phyloP scores from a whole-genome alignment of 2,113 vertebrate genomes.

The Callipepla squamata region DNA sequence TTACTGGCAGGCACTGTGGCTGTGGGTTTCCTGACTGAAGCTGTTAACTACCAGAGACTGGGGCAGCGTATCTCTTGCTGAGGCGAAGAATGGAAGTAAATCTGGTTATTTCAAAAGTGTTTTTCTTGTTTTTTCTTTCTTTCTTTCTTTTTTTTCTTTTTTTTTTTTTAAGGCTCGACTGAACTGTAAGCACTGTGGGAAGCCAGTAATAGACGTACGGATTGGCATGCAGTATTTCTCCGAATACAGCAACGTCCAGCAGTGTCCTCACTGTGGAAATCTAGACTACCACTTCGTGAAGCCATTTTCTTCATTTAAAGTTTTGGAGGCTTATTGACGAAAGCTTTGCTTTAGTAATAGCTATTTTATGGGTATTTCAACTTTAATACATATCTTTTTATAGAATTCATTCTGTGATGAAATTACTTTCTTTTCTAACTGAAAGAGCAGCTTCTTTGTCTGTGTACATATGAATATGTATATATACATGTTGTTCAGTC shows the following conservation, averaged over 20 bases:
- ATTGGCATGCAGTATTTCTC: conserved; percentile 99
- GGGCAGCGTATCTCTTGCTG: neutral
- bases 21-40: neutral
- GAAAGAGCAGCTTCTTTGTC: conserved; percentile 78
- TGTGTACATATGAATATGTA: conserved; percentile 74
- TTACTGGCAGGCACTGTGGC: neutral
- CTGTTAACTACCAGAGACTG: neutral
- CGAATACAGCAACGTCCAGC: conserved; percentile 99
- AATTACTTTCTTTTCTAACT: conserved; percentile 82
- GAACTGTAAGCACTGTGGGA: conserved; percentile 99
- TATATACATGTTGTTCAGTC: conserved; percentile 73
- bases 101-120: neutral
- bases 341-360: conserved; percentile 92
- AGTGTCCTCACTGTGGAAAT: conserved; percentile 98
- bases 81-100: neutral
- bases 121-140: conserved; percentile 31
- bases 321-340: conserved; percentile 99
- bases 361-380: conserved; percentile 86
- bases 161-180: conserved; percentile 87
- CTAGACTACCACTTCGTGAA: conserved; percentile 99
- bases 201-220: conserved; percentile 96
- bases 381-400: conserved; percentile 87
- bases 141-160: neutral
- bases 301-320: conserved; percentile 99
- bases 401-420: conserved; percentile 82